These are phyloP conservation scores for Alces alces DNA, from an alignment of 2,113 vertebrate genomes.

Conservation along the genomic window DNA sequence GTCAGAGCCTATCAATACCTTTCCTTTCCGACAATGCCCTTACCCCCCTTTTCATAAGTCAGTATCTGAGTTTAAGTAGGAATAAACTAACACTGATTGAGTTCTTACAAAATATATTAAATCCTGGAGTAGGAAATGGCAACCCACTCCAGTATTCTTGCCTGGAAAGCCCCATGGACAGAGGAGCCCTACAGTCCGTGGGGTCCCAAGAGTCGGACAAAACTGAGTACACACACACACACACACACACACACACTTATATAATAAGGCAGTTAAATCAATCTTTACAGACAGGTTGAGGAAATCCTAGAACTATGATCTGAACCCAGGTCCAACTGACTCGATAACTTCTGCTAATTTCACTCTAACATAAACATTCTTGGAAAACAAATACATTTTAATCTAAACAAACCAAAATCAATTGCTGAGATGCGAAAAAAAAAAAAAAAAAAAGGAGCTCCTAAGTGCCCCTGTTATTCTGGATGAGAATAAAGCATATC, in stretches of 20 bases:
- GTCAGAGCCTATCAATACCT: neutral
- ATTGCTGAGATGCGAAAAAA: neutral
- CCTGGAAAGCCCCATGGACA: neutral
- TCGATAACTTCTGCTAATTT: neutral
- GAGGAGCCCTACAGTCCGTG: neutral
- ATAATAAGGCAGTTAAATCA: neutral
- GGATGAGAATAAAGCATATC: neutral
- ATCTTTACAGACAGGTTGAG: neutral
- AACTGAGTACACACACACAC: neutral
- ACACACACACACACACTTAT: neutral
- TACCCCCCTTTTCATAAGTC: neutral
- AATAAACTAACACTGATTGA: slow-evolving; percentile 23
- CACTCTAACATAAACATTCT: neutral
- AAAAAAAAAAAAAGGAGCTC: neutral
- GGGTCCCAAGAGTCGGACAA: neutral
- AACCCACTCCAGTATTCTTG: neutral
- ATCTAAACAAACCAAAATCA: neutral
- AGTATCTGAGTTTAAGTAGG: neutral
- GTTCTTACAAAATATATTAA: slow-evolving; percentile 16
- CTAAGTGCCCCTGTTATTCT: neutral
- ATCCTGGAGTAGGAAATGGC: neutral
- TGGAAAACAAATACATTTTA: neutral
- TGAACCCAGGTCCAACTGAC: neutral
- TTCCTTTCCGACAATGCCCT: neutral
- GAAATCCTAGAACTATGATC: neutral